Evolutionary conservation across 1,140 invertebrate species (phyloP), one percentile per base, ranked within the genome.

Genomic region (Phortica variegata): DNA sequence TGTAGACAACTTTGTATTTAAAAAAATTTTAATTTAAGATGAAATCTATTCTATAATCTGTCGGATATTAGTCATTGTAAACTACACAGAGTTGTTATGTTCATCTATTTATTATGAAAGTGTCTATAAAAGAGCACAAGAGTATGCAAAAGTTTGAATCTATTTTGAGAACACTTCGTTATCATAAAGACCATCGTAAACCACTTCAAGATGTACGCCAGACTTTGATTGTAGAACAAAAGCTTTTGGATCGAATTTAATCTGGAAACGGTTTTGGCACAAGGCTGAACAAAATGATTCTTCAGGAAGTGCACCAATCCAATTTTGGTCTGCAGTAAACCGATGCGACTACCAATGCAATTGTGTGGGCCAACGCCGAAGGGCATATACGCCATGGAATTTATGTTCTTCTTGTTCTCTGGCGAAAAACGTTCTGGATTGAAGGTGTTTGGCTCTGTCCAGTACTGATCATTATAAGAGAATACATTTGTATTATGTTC

Each of bases 311-410:
- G 61, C 0, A 76, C 62, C 17, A 76, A 45, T 7, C 69, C 71
- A 3, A 73, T 18, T 26, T 74, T 76, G 7, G 58, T 17, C 41
- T 74, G 72, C 0, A 77, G 47, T 3, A 77, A 46, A 3, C 66
- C 72, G 23, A 73, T 68, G 2, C 73, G 52, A 17, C 71, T 78
- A 84, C 87, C 88, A 55, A 90, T 89, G 63, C 88, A 91, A 68
- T 83, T 86, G 34, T 87, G 80, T 1, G 86, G 85, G 7, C 89
- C 89, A 39, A 85, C 83, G 1, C 88, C 89, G 58, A 93, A 93
- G 0, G 90, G 88, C 23, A 90, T 65, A 66, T 84, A 91, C 0
- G 82, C 78, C 55, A 78, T 83, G 39, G 70, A 79, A 38, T 33
- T 56, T 39, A 62, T 75, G 51, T 38, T 70, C 52, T 69, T 72